Evolutionary conservation across 2,797 vertebrate species (phyloP), one percentile per base, ranked within the genome.

Genomic region (Sebastes matsubarae): DNA sequence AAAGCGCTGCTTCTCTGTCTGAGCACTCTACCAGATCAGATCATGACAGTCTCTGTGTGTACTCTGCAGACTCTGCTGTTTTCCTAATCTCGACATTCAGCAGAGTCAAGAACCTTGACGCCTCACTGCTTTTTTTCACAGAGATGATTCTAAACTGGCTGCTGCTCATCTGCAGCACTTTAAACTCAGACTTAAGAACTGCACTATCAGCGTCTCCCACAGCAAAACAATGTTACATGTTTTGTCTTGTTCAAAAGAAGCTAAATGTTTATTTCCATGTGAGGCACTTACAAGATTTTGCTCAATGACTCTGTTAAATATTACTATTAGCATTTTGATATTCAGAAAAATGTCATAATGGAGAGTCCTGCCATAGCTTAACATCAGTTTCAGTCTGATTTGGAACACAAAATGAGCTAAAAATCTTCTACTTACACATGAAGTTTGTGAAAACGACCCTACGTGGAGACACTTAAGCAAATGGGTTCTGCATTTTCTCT

Each of bases 31-130:
- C 46, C 52, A 63, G 58, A 84, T 69, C 82, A 67, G 57, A 69
- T 77, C 70, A 34, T 79, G 69, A n/a, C 76, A 69, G 82, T 74
- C 59, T 81, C 61, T 30, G 29, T 66, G 25, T 75, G 57, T 68
- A 22, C 65, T 86, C 86, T 80, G 88, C 90, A 85, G 79, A 87
- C 88, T 88, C 86, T 10, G 85, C 89, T 78, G 61, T 85, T 92
- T 90, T 73, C 16, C 71, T 92, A 92, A 93, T 63, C 90, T 91
- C 75, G 80, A 78, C 88, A 89, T 91, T 91, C 85, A 91, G 75
- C 83, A 82, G 71, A 92, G 93, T 92, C 91, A 94, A 90, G 92
- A 87, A 92, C 87, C 94, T 87, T 93, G 81, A 92, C 82, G 55
- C 81, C 42, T 86, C 61, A 18, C 24, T 78, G 59, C 72, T 83